Base-by-base conservation (phyloP, 2,113 vertebrate genomes). In the Hystrix cristata region DNA sequence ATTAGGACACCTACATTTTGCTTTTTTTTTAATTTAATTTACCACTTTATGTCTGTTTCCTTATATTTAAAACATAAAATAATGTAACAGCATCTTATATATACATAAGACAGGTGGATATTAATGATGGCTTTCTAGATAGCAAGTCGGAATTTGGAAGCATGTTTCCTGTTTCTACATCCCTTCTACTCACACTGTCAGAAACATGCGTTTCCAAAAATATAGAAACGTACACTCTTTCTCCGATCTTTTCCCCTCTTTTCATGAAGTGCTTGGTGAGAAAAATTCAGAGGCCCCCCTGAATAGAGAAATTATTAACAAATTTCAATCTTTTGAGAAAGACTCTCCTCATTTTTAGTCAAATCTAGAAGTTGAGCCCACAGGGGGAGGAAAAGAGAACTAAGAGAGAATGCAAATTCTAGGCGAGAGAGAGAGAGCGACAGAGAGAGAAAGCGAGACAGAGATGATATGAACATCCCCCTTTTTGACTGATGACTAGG, bases 31-130 rank as follows among this genome's bases (percentile, higher is more conserved):
- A 55, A 12, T 27, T 92, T 18, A 55, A 12, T 27, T 92, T 18
- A 62, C 51, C 8, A 46, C 15, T 76, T 96, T 91, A 7, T 48
- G 78, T 79, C 5, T n/a, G n/a, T 65, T 93, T 86, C 29, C 21
- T 91, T 60, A 57, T 57, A 16, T 96, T 86, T 38, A 82, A 88
- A 97, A 69, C 21, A 60, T 51, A 72, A 85, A 55, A 29, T 82
- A 2, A 38, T 71, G 1, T 34, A 62, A 65, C 11, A 46, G 27
- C 13, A 83, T 90, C 4, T 29, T 23, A 65, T 69, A 69, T 43
- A 90, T 48, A 25, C 12, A 31, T 31, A 38, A 27, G 1, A 27
- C 0, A 51, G 27, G 38, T 82, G 60, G 46, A 51, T 87, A 43
- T 91, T 89, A 91, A 78, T 48, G 21, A 87, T 38, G 46, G 23